These are phyloP conservation scores for Bryconaethiops microstoma DNA, from an alignment of 2,797 vertebrate genomes.

Conservation along the genomic window DNA sequence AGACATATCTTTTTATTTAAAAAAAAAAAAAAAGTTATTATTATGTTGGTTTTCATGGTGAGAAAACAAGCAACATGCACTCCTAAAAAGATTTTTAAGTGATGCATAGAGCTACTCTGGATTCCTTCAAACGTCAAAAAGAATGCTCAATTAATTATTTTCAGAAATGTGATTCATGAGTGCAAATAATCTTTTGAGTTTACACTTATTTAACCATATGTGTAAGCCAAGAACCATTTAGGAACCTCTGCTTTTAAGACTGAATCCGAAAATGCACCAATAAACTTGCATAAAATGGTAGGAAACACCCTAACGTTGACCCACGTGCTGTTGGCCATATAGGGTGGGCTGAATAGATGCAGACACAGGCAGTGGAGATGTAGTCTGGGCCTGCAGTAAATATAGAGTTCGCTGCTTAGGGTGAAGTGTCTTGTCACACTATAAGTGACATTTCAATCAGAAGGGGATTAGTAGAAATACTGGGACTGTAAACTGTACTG, in stretches of 20 bases:
- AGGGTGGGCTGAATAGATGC: slow-evolving; percentile 27
- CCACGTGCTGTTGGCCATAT: slow-evolving; percentile 28
- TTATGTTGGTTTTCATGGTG: neutral
- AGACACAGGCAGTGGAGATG: slow-evolving; percentile 34
- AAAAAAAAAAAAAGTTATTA: slow-evolving; percentile 14
- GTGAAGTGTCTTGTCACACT: slow-evolving; percentile 26
- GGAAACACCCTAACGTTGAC: neutral
- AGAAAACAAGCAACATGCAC: neutral
- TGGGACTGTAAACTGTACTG: slow-evolving; percentile 14
- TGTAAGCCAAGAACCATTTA: neutral
- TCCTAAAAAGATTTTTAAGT: neutral
- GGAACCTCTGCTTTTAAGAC: neutral
- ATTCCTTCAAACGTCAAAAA: neutral
- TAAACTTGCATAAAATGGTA: neutral
- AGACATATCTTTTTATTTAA: neutral
- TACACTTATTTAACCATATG: neutral
- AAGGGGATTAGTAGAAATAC: slow-evolving; percentile 34
- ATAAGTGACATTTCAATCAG: slow-evolving; percentile 49
- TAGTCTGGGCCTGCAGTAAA: slow-evolving; percentile 32
- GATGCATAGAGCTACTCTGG: neutral
- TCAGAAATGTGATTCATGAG: neutral
- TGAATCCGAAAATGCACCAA: neutral
- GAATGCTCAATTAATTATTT: neutral
- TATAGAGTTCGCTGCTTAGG: slow-evolving; percentile 33
- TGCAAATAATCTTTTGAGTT: neutral